Conservation (phyloP, 1,140 invertebrate genomes). For the Ectropis grisescens region DNA sequence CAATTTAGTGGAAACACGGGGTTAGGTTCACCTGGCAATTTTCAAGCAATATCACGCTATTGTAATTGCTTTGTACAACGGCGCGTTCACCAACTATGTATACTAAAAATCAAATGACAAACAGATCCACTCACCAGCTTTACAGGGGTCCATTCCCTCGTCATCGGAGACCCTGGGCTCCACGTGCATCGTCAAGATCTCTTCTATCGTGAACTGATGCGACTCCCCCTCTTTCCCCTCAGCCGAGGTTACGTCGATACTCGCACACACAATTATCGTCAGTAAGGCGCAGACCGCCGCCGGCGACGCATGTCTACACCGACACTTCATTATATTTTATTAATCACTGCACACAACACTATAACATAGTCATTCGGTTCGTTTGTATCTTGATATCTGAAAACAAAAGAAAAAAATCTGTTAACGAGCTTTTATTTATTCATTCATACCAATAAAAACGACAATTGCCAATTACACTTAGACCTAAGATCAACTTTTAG, state of each 20-base stretch:
- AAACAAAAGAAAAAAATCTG: constrained; percentile 41
- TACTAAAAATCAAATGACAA: constrained; percentile 1
- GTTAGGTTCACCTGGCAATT: too few relatives aligned
- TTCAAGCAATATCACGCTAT: too few relatives aligned
- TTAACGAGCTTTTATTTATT: too few relatives aligned
- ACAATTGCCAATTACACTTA: too few relatives aligned
- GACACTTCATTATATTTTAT: constrained; percentile 14
- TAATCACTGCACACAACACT: constrained; percentile 25
- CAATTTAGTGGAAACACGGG: too few relatives aligned
- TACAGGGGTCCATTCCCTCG: constrained; percentile 87
- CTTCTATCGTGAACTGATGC: constrained; percentile 77
- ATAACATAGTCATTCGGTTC: constrained; percentile 13
- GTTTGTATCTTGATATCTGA: too few relatives aligned
- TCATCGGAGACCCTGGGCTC: constrained; percentile 79
- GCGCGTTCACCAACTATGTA: too few relatives aligned
- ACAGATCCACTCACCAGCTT: constrained; percentile 77
- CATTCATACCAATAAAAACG: too few relatives aligned
- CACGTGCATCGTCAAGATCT: constrained; percentile 75
- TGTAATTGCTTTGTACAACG: too few relatives aligned
- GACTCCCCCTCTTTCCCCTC: constrained; percentile 37
- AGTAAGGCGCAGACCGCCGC: constrained; percentile 25
- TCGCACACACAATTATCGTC: constrained; percentile 26
- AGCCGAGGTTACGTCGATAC: constrained; percentile 23
- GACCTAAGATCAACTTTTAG: too few relatives aligned
- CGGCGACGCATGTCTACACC: constrained; percentile 23